phyloP scores from a whole-genome alignment of 2,888 invertebrate genomes.

The Fissipunctia ypsillon region DNA sequence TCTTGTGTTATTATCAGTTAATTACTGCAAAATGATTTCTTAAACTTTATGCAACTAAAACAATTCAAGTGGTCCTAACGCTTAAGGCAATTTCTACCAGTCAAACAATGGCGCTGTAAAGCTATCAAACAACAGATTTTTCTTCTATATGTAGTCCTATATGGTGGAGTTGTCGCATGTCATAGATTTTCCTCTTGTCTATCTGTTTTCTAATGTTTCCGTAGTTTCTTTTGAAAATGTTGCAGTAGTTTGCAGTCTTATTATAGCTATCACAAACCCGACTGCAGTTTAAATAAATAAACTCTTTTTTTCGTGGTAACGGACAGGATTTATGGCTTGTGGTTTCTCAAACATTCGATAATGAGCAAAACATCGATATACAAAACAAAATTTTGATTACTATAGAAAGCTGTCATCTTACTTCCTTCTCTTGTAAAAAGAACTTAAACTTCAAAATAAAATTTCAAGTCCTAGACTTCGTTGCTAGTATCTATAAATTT shows the following conservation, averaged over 20 bases:
- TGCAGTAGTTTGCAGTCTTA: not conserved
- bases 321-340: not conserved
- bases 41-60: not conserved
- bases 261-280: not conserved
- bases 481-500: conserved; percentile 22
- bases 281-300: not conserved
- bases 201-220: not conserved
- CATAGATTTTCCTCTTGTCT: not conserved
- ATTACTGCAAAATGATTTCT: not conserved
- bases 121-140: not conserved
- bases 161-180: not conserved
- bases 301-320: conserved; percentile 4
- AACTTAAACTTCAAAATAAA: conserved; percentile 27
- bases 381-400: conserved; percentile 3
- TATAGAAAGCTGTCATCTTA: not conserved
- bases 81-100: not conserved
- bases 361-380: conserved; percentile 17
- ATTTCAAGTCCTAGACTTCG: conserved; percentile 7
- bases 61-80: no score
- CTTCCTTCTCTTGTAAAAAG: not conserved
- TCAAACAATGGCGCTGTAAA: no score
- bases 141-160: not conserved
- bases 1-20: not conserved
- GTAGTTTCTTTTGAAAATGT: not conserved
- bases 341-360: conserved; percentile 8